A percentile compares a stretch with the other conserved stretches of the same genome.
Evolutionary conservation across 2,113 vertebrate species (phyloP).

Genomic region (Gulo gulo): DNA sequence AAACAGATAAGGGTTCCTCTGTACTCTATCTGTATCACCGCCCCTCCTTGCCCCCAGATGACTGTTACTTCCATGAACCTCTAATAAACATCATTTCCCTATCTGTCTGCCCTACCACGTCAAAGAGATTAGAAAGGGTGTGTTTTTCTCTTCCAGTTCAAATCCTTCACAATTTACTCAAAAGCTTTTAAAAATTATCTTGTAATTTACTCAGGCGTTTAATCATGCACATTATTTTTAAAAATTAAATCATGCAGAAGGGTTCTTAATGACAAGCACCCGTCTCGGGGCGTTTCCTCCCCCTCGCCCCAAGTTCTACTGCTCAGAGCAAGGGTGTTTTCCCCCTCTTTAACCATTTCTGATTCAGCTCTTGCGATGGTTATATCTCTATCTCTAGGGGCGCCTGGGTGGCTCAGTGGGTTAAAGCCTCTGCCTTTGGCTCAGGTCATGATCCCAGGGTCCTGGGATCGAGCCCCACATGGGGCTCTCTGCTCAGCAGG

Average conservation of each 20-base stretch:
- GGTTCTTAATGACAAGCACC: not conserved
- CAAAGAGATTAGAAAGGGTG: not conserved
- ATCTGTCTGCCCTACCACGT: not conserved
- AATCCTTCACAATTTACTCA: constrained; percentile 1
- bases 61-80: not conserved
- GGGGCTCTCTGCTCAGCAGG: too few relatives aligned
- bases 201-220: not conserved
- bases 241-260: not conserved
- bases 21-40: not conserved
- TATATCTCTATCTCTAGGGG: not conserved
- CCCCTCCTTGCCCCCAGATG: not conserved
- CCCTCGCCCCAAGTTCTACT: not conserved
- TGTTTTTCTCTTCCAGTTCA: constrained; percentile 18
- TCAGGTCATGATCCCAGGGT: too few relatives aligned
- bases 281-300: not conserved
- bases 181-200: not conserved
- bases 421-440: too few relatives aligned
- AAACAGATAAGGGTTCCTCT: not conserved
- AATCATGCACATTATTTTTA: not conserved
- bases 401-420: too few relatives aligned
- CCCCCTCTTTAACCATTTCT: not conserved
- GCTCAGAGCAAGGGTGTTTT: not conserved
- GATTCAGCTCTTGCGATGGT: not conserved
- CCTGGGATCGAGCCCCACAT: too few relatives aligned
- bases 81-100: not conserved